Evolutionary conservation across 2,888 invertebrate species (phyloP).

Genomic region (Brachylomia viminalis): DNA sequence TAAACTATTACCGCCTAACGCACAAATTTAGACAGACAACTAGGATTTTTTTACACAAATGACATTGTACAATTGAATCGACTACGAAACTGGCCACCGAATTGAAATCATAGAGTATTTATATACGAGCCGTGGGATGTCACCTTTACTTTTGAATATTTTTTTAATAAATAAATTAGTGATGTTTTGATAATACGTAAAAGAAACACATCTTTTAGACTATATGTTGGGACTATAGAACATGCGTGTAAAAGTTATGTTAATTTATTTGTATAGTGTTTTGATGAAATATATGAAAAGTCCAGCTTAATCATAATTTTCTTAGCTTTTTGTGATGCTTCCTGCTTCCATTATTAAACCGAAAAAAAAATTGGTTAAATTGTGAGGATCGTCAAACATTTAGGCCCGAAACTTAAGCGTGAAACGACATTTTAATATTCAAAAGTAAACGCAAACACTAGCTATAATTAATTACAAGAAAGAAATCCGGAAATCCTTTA

Average conservation of each 20-base stretch:
- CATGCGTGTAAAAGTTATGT: conserved; percentile 36
- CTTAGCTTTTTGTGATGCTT: conserved; percentile 34
- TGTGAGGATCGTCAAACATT: conserved; percentile 4
- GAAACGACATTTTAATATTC: conserved; percentile 20
- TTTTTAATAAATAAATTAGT: conserved; percentile 21
- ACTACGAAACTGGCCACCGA: conserved; percentile 83
- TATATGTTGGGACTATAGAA: conserved; percentile 14
- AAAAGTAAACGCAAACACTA: conserved; percentile 54
- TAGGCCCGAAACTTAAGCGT: conserved; percentile 27
- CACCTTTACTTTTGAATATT: conserved; percentile 48
- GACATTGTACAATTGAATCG: conserved; percentile 78
- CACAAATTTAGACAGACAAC: conserved; percentile 79
- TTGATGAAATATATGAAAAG: conserved; percentile 3
- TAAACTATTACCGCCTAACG: conserved; percentile 75
- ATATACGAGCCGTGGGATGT: conserved; percentile 39
- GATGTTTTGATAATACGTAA: conserved; percentile 32
- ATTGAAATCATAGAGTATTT: conserved; percentile 71
- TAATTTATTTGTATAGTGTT: conserved; percentile 10
- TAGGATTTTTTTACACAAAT: conserved; percentile 77
- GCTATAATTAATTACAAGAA: conserved; percentile 44
- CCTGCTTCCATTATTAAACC: not conserved
- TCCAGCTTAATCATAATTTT: conserved; percentile 32
- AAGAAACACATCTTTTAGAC: conserved; percentile 46
- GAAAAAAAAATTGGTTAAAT: not conserved
- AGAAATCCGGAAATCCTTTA: conserved; percentile 67